Evolutionary conservation across 2,113 vertebrate species (phyloP).

Genomic region (Epinephelus cyanopodus): DNA sequence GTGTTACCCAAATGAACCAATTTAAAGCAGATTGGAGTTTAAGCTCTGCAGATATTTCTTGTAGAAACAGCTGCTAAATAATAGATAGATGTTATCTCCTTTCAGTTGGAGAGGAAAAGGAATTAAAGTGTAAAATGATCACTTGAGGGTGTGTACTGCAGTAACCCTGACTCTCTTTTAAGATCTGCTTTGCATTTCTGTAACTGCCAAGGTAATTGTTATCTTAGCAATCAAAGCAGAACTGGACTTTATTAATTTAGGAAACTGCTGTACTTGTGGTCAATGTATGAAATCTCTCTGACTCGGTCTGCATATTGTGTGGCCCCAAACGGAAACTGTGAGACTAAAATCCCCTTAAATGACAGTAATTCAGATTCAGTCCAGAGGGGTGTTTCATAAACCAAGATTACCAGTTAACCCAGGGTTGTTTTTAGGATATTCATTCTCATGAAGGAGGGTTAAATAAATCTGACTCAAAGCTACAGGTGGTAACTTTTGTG

Average conservation of each 20-base stretch:
- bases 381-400: neutral
- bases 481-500: too few relatives aligned
- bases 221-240: neutral
- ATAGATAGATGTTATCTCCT: neutral
- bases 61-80: neutral
- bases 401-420: too few relatives aligned
- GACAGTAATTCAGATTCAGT: too few relatives aligned
- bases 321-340: neutral
- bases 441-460: too few relatives aligned
- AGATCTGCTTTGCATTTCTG: neutral
- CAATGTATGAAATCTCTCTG: neutral
- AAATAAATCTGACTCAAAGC: too few relatives aligned
- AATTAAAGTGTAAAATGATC: neutral
- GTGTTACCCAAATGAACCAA: neutral
- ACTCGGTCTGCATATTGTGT: neutral
- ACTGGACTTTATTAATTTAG: neutral
- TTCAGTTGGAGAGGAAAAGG: neutral
- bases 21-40: neutral
- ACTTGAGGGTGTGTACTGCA: neutral
- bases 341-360: neutral
- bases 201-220: neutral
- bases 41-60: neutral
- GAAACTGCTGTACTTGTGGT: neutral
- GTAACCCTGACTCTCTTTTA: neutral
- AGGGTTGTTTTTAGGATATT: too few relatives aligned